These are phyloP conservation scores for Eristalis arbustorum DNA, from an alignment of 2,888 invertebrate species.

Conservation along the genomic window DNA sequence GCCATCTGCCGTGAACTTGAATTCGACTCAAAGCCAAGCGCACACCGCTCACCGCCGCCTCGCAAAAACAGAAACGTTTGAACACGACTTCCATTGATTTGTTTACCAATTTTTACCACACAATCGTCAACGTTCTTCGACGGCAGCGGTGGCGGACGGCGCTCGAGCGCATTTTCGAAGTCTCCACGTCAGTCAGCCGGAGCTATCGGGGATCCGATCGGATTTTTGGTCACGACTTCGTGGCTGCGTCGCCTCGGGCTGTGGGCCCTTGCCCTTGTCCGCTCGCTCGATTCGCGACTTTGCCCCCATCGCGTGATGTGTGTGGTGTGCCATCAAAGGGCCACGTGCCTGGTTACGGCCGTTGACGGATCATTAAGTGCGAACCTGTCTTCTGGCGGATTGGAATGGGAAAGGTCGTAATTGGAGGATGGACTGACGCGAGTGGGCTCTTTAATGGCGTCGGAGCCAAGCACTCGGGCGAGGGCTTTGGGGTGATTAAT, in stretches of 20 bases:
- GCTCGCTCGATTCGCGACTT: background rate
- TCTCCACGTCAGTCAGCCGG: background rate
- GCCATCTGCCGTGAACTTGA: slow-evolving; percentile 43
- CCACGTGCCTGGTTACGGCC: slow-evolving; percentile 12
- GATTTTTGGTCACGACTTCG: slow-evolving; percentile 45
- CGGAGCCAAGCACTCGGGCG: slow-evolving; percentile 1
- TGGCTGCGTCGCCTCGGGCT: background rate
- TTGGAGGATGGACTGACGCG: slow-evolving; percentile 2
- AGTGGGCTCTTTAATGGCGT: slow-evolving; percentile 10
- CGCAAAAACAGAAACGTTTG: background rate
- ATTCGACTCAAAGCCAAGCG: slow-evolving; percentile 11
- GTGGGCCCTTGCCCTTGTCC: background rate
- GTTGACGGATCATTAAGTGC: slow-evolving; percentile 16
- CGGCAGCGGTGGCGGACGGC: background rate
- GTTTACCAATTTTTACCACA: slow-evolving; percentile 6
- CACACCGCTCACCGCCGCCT: background rate
- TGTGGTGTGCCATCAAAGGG: slow-evolving; percentile 1
- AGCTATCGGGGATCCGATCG: slow-evolving; percentile 22
- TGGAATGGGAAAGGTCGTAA: slow-evolving; percentile 15
- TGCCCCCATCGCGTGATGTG: background rate
- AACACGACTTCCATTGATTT: slow-evolving; percentile 32
- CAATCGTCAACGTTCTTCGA: slow-evolving; percentile 29
- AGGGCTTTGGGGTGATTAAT: slow-evolving; percentile 10
- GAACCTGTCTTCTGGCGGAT: slow-evolving; percentile 32
- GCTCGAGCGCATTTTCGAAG: background rate